A percentile compares a stretch with the other conserved stretches of the same genome.
Evolutionary conservation across 2,888 invertebrate species (phyloP).

Genomic region (Platypus cylindrus): DNA sequence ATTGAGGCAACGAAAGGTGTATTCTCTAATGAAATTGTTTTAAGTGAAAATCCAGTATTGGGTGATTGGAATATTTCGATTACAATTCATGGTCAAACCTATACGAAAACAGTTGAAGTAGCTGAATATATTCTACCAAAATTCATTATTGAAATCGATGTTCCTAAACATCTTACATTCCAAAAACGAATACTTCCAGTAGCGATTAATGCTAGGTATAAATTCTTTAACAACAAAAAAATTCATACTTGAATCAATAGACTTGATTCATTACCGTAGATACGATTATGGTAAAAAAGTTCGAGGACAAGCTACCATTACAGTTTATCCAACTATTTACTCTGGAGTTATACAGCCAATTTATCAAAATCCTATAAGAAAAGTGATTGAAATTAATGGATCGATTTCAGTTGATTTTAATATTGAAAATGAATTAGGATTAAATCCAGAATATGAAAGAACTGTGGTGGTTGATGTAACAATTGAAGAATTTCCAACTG

Average conservation of each 20-base stretch:
- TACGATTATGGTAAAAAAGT: slow-evolving; percentile 61
- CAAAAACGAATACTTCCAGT: slow-evolving; percentile 66
- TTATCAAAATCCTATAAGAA: slow-evolving; percentile 56
- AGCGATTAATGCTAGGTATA: slow-evolving; percentile 71
- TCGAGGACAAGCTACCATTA: slow-evolving; percentile 72
- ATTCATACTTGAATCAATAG: too few species aligned
- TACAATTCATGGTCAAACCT: slow-evolving; percentile 41
- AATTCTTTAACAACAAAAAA: slow-evolving; percentile 9
- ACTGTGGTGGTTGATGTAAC: slow-evolving; percentile 76
- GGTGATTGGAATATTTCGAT: slow-evolving; percentile 80
- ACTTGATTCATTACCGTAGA: slow-evolving; percentile 10
- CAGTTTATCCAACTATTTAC: slow-evolving; percentile 71
- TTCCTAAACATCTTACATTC: slow-evolving; percentile 71
- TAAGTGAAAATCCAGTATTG: slow-evolving; percentile 72
- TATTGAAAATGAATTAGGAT: slow-evolving; percentile 57
- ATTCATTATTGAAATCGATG: slow-evolving; percentile 75
- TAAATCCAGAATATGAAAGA: slow-evolving; percentile 69
- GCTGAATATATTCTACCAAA: slow-evolving; percentile 90
- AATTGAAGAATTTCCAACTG: slow-evolving; percentile 81
- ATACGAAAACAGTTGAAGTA: slow-evolving; percentile 61
- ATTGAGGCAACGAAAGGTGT: slow-evolving; percentile 59
- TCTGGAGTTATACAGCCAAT: slow-evolving; percentile 70
- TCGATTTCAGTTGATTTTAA: slow-evolving; percentile 58
- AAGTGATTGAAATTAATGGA: slow-evolving; percentile 55
- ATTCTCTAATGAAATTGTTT: slow-evolving; percentile 57